Percentiles rank a stretch among this genome's conserved stretches.
Conservation (phyloP, 2,797 vertebrate genomes). For the Cryptoprocta ferox region DNA sequence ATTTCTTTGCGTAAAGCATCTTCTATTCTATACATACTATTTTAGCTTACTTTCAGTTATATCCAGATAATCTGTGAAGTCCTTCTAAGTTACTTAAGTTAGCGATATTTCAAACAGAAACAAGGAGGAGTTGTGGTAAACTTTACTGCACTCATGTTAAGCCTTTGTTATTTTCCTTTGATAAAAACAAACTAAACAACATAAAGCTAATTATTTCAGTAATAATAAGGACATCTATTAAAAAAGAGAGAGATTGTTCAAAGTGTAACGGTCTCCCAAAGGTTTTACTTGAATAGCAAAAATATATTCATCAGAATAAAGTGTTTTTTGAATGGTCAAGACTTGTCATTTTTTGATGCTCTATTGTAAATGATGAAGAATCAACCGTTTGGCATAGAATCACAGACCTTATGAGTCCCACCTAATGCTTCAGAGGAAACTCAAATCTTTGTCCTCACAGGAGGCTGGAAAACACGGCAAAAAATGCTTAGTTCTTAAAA, state of each 20-base stretch:
- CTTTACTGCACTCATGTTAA: not conserved
- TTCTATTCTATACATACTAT: not conserved
- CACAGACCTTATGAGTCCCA: not conserved
- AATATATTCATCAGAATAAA: not conserved
- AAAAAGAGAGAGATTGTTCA: constrained; percentile 1
- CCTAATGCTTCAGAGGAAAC: not conserved
- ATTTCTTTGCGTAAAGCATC: not conserved
- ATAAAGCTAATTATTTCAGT: not conserved
- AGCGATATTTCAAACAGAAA: not conserved
- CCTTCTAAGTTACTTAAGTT: not conserved
- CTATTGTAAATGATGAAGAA: not conserved
- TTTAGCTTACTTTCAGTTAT: not conserved
- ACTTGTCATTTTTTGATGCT: not conserved
- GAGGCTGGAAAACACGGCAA: not conserved
- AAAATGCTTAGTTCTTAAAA: not conserved
- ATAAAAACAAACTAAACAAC: not conserved
- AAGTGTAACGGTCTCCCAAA: not conserved
- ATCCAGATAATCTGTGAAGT: not conserved
- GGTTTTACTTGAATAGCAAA: not conserved
- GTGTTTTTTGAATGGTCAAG: not conserved
- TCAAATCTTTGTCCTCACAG: not conserved
- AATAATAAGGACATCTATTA: not conserved
- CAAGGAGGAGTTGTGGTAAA: not conserved
- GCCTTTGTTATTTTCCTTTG: not conserved
- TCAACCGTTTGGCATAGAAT: not conserved